These are phyloP conservation scores for Picus viridis DNA, from an alignment of 2,797 vertebrate species.

Conservation along the genomic window DNA sequence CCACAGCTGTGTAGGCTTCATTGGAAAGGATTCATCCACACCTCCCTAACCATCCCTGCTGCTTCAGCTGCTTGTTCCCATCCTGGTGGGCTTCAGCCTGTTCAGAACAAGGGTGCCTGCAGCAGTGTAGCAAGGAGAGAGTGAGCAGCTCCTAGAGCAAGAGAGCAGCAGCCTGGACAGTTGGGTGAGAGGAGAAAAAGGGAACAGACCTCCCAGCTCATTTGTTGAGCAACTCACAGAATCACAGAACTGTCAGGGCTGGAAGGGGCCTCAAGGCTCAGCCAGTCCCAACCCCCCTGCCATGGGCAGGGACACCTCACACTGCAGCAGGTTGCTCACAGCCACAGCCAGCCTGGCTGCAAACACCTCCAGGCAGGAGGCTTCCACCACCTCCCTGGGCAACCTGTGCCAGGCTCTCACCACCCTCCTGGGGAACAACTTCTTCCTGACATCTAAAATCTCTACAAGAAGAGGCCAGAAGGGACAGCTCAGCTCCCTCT, in stretches of 20 bases:
- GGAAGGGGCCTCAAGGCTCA: too few species aligned
- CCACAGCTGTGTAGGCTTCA: background rate
- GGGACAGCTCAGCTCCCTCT: background rate
- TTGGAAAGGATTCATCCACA: background rate
- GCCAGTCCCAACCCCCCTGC: too few species aligned
- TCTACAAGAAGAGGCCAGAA: background rate
- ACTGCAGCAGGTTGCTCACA: too few species aligned
- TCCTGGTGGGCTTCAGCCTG: background rate
- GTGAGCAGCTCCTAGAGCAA: background rate
- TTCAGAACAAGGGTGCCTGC: background rate
- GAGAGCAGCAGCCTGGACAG: background rate
- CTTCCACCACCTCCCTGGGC: too few species aligned
- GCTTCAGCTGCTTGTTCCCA: background rate
- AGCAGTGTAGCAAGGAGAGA: background rate
- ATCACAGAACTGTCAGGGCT: too few species aligned
- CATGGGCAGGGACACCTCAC: too few species aligned
- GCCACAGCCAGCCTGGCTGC: too few species aligned
- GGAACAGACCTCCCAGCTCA: accelerated
- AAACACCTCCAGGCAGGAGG: too few species aligned
- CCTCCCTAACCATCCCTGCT: background rate
- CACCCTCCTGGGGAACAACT: too few species aligned
- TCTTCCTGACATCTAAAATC: background rate
- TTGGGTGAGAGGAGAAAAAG: background rate
- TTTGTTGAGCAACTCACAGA: background rate
- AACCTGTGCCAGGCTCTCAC: too few species aligned